These are phyloP conservation scores for Anabacerthia variegaticeps DNA, from an alignment of 2,797 vertebrate genomes.

Conservation along the genomic window DNA sequence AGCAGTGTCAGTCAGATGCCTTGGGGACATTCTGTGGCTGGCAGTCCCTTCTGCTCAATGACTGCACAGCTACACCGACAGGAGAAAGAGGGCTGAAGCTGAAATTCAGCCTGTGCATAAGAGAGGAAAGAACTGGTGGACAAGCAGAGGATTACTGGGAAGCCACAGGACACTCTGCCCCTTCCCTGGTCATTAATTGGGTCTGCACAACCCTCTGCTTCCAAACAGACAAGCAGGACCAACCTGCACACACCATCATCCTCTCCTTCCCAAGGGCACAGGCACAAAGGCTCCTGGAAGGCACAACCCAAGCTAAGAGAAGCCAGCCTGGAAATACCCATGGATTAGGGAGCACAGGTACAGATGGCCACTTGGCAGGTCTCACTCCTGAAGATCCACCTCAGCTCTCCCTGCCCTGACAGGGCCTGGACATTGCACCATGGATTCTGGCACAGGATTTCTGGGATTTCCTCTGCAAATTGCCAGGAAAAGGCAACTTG, in stretches of 20 bases:
- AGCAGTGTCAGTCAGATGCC: neutral
- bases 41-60: neutral
- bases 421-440: fast-evolving
- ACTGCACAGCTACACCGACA: neutral
- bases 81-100: neutral
- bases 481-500: neutral
- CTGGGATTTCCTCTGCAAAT: neutral
- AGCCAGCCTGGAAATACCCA: neutral
- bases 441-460: neutral
- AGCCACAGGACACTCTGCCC: neutral
- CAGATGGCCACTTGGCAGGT: neutral
- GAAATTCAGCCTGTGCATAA: neutral
- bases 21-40: neutral
- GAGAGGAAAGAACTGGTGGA: neutral
- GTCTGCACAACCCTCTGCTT: neutral
- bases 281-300: neutral
- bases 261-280: neutral
- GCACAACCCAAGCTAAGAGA: neutral
- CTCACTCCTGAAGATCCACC: neutral
- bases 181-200: fast-evolving
- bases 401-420: neutral
- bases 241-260: neutral
- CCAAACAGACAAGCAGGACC: neutral
- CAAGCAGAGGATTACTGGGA: neutral
- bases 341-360: neutral